Conservation (phyloP, 1,140 invertebrate genomes). For the Oppia nitens region DNA sequence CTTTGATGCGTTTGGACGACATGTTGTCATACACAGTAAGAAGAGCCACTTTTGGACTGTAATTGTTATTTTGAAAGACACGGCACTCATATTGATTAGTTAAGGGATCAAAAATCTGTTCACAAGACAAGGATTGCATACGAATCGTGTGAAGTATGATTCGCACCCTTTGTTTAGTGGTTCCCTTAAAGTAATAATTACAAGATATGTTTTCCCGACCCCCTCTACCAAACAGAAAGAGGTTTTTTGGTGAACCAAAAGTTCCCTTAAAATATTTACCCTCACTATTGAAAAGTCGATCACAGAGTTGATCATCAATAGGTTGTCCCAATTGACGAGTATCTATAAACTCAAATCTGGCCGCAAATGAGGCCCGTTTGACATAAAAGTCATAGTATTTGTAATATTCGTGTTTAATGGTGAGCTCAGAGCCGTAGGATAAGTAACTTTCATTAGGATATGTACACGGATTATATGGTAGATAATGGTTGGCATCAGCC, state of each 20-base stretch:
- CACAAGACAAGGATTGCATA: conserved; percentile 13
- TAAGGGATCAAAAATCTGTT: conserved; percentile 8
- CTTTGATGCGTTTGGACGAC: neutral
- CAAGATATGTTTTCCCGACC: conserved; percentile 19
- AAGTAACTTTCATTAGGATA: conserved; percentile 22
- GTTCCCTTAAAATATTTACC: conserved; percentile 4
- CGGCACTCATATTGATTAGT: neutral
- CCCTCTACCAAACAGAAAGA: conserved; percentile 22
- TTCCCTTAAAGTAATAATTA: conserved; percentile 17
- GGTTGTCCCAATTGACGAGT: conserved; percentile 8
- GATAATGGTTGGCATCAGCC: conserved; percentile 18
- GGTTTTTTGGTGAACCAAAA: conserved; percentile 18
- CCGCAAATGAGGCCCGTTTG: conserved; percentile 15
- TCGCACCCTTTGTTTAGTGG: conserved; percentile 12
- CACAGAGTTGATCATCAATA: conserved; percentile 18
- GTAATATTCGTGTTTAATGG: conserved; percentile 18
- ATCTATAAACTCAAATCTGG: conserved; percentile 22
- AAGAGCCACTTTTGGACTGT: neutral
- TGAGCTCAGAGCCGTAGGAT: conserved; percentile 19
- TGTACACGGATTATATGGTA: conserved; percentile 21
- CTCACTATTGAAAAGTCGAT: conserved; percentile 16
- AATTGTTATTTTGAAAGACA: neutral
- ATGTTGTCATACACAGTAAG: neutral
- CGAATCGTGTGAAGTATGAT: conserved; percentile 13
- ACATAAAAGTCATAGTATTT: conserved; percentile 15